phyloP scores from a whole-genome alignment of 2,797 vertebrate species.

The Mionectes olivaceus region DNA sequence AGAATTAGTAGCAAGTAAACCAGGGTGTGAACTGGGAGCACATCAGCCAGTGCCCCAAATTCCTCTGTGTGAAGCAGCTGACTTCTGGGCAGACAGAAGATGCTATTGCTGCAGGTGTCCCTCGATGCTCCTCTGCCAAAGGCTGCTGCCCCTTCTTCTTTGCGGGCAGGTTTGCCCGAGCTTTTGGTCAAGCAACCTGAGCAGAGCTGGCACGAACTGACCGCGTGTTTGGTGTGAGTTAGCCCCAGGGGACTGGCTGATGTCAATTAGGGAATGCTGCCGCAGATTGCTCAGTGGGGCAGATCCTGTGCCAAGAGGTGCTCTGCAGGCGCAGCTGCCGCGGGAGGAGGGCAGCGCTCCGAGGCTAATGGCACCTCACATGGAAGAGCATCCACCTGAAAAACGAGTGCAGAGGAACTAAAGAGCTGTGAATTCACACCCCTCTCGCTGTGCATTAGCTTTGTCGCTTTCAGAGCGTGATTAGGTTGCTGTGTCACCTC shows the following conservation, averaged over 20 bases:
- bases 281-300: accelerated
- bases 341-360: not conserved
- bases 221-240: accelerated
- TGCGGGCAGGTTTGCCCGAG: not conserved
- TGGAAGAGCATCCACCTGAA: not conserved
- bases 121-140: not conserved
- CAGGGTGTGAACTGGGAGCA: not conserved
- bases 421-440: not conserved
- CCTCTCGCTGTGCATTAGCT: accelerated
- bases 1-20: not conserved
- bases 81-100: not conserved
- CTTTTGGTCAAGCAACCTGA: not conserved
- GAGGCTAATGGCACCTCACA: not conserved
- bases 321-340: not conserved
- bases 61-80: not conserved
- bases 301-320: not conserved
- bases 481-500: not conserved
- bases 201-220: accelerated
- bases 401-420: not conserved
- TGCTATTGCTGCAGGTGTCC: not conserved
- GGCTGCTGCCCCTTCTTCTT: not conserved
- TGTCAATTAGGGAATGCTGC: not conserved
- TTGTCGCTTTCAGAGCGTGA: not conserved
- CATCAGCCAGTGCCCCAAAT: not conserved
- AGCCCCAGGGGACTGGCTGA: not conserved